phyloP scores from a whole-genome alignment of 2,113 vertebrate genomes.

The Tapirus terrestris region DNA sequence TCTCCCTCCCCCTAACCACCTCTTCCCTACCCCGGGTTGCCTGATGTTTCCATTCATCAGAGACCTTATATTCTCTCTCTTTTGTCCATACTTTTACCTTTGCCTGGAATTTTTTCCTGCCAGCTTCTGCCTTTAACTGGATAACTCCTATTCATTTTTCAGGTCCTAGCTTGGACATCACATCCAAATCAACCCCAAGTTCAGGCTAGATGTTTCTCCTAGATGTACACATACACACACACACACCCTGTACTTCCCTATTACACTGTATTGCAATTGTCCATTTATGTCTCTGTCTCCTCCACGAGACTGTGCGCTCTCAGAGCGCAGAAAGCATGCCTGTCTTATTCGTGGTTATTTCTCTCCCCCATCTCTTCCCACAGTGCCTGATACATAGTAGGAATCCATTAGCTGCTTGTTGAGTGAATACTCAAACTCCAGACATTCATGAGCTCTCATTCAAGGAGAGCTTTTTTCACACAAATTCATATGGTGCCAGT shows the following conservation, averaged over 20 bases:
- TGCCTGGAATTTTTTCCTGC: not conserved
- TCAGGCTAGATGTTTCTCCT: not conserved
- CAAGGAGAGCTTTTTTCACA: not conserved
- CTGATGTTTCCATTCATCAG: not conserved
- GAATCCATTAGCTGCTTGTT: not conserved
- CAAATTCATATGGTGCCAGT: not conserved
- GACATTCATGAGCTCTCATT: not conserved
- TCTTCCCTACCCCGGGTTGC: not conserved
- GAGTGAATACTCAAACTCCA: not conserved
- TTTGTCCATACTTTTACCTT: not conserved
- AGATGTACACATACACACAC: not conserved
- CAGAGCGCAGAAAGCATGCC: not conserved
- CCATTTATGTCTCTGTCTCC: not conserved
- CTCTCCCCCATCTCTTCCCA: not conserved
- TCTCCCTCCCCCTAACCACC: not conserved
- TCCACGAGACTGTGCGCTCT: not conserved
- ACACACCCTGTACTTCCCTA: not conserved
- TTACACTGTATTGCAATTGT: not conserved
- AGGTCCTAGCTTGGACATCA: not conserved
- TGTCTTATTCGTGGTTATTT: not conserved
- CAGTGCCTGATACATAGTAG: not conserved
- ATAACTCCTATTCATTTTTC: not conserved
- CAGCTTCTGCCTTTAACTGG: not conserved
- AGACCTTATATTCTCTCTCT: not conserved
- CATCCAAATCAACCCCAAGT: not conserved